These are phyloP conservation scores for Pseudopleuronectes americanus DNA, from an alignment of 2,797 vertebrate species.

Conservation along the genomic window DNA sequence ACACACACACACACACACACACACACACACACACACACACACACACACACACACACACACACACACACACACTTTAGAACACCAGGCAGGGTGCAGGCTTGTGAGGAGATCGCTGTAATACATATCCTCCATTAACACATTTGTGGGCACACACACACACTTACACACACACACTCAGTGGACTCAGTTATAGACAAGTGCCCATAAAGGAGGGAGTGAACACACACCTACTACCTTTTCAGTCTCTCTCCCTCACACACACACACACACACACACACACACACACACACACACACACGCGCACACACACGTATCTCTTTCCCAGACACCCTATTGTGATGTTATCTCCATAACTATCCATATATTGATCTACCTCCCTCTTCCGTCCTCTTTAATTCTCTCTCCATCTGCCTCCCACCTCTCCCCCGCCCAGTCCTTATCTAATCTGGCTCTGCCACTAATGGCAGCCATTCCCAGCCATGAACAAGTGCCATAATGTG, in stretches of 20 bases:
- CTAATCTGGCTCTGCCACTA: constrained; percentile 83
- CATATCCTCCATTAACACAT: constrained; percentile 65
- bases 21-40: no score
- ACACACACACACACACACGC: constrained; percentile 26
- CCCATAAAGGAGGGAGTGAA: constrained; percentile 50
- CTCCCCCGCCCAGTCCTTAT: constrained; percentile 72
- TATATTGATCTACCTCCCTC: constrained; percentile 81
- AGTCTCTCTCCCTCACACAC: background rate
- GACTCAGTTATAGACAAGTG: constrained; percentile 68
- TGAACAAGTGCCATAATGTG: constrained; percentile 84
- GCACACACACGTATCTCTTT: constrained; percentile 59
- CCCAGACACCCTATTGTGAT: constrained; percentile 77
- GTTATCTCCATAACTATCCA: constrained; percentile 81
- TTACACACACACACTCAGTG: constrained; percentile 55
- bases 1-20: no score
- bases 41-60: no score
- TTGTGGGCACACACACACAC: constrained; percentile 45
- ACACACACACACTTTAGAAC: constrained; percentile 19
- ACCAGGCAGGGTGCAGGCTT: constrained; percentile 32
- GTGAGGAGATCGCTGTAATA: constrained; percentile 65
- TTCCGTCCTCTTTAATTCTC: constrained; percentile 78
- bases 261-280: constrained; percentile 15
- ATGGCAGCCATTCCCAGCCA: constrained; percentile 81
- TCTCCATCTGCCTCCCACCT: constrained; percentile 72
- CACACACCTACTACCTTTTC: constrained; percentile 49